Evolutionary conservation across 2,797 vertebrate species (phyloP).

Genomic region (Antrozous pallidus): DNA sequence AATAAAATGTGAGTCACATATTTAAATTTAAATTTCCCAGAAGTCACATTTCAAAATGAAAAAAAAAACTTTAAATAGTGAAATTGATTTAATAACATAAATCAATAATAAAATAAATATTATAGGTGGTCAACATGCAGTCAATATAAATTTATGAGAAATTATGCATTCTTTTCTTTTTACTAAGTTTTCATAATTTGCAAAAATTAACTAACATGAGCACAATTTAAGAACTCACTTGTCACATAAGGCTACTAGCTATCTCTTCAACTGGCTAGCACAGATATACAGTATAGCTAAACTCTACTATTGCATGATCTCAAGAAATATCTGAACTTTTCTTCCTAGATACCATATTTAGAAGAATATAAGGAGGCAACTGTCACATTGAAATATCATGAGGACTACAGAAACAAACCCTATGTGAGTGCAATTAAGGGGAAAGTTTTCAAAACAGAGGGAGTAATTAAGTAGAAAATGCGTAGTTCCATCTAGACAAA

Average conservation of each 20-base stretch:
- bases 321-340: slow-evolving; percentile 39
- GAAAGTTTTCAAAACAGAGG: slow-evolving; percentile 74
- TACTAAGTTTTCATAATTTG: neutral
- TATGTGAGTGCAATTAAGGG: slow-evolving; percentile 75
- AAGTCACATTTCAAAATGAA: neutral
- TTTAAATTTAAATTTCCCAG: neutral
- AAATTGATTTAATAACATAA: slow-evolving; percentile 26
- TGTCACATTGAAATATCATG: slow-evolving; percentile 69
- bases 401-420: slow-evolving; percentile 68
- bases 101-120: neutral
- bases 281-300: neutral
- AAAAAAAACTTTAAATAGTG: neutral
- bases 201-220: neutral
- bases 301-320: neutral
- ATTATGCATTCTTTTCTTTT: neutral
- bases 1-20: neutral
- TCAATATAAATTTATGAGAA: neutral
- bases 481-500: slow-evolving; percentile 74
- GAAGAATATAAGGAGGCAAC: slow-evolving; percentile 62
- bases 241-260: neutral
- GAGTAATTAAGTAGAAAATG: slow-evolving; percentile 79
- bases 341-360: slow-evolving; percentile 51
- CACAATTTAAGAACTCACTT: neutral
- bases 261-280: neutral
- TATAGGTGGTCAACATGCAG: neutral